Conservation (phyloP, 2,888 invertebrate species). For the Ennomos fuscantarius region DNA sequence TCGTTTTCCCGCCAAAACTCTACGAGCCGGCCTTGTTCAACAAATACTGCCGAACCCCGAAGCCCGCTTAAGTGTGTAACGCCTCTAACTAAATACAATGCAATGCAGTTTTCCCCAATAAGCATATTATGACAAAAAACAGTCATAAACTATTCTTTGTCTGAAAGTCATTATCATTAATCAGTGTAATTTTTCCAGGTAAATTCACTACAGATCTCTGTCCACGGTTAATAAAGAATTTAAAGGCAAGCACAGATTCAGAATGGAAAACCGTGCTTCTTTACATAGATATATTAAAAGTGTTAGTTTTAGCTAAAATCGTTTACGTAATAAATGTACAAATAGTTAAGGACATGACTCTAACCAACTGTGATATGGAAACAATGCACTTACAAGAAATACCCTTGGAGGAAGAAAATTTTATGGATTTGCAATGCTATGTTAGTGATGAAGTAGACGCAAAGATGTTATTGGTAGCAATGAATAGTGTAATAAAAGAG, state of each 20-base stretch:
- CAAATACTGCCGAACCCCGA: too few relatives aligned
- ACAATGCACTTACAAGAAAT: conserved; percentile 69
- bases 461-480: conserved; percentile 85
- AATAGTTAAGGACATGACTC: conserved; percentile 69
- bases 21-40: too few relatives aligned
- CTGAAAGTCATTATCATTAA: too few relatives aligned
- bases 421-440: conserved; percentile 86
- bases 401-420: conserved; percentile 62
- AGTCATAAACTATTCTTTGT: too few relatives aligned
- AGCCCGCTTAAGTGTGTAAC: too few relatives aligned
- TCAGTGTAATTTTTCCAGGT: conserved; percentile 55
- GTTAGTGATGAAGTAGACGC: conserved; percentile 80
- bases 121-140: too few relatives aligned
- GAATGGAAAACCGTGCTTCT: conserved; percentile 71
- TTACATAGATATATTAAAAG: conserved; percentile 70
- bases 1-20: too few relatives aligned
- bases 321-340: conserved; percentile 79
- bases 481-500: conserved; percentile 85
- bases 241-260: conserved; percentile 65
- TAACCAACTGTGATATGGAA: conserved; percentile 72
- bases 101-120: too few relatives aligned
- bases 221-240: conserved; percentile 63
- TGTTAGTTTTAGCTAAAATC: conserved; percentile 68
- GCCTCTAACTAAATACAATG: too few relatives aligned
- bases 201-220: conserved; percentile 74